These are phyloP conservation scores for Ochotona princeps DNA, from an alignment of 2,113 vertebrate genomes.

Conservation along the genomic window DNA sequence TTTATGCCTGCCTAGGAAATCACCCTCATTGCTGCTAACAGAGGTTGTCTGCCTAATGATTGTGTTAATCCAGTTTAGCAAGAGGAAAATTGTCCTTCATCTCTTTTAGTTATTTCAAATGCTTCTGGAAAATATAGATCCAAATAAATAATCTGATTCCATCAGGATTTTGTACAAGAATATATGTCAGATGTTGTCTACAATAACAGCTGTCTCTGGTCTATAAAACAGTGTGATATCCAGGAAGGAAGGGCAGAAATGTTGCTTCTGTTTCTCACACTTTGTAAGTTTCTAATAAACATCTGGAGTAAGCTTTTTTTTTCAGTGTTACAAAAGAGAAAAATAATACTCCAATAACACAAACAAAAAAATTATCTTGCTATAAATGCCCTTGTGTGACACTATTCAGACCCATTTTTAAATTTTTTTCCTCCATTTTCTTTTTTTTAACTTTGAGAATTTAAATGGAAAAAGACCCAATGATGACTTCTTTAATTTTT, in stretches of 20 bases:
- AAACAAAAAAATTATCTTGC: background rate
- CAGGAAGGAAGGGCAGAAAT: background rate
- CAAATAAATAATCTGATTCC: background rate
- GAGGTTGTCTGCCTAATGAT: background rate
- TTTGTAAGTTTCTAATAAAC: slow-evolving; percentile 36
- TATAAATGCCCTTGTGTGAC: too few relatives aligned
- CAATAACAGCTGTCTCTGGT: background rate
- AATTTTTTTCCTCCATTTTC: background rate
- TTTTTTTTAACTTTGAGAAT: background rate
- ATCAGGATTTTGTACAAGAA: background rate
- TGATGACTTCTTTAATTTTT: slow-evolving; percentile 2
- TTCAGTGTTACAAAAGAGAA: background rate
- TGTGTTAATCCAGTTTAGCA: background rate
- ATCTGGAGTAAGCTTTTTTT: background rate
- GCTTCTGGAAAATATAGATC: background rate
- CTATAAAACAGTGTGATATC: background rate
- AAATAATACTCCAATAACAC: background rate
- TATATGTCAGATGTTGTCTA: background rate
- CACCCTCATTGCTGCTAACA: background rate
- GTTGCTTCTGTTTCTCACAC: background rate
- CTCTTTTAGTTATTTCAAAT: background rate
- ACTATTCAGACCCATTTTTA: background rate
- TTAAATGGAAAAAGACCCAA: background rate
- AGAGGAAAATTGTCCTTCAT: background rate
- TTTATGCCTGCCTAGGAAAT: background rate